Percentiles rank a stretch among this genome's conserved stretches.
These are phyloP conservation scores for Psephotus haematonotus DNA, from an alignment of 2,113 vertebrate genomes.

Conservation along the genomic window DNA sequence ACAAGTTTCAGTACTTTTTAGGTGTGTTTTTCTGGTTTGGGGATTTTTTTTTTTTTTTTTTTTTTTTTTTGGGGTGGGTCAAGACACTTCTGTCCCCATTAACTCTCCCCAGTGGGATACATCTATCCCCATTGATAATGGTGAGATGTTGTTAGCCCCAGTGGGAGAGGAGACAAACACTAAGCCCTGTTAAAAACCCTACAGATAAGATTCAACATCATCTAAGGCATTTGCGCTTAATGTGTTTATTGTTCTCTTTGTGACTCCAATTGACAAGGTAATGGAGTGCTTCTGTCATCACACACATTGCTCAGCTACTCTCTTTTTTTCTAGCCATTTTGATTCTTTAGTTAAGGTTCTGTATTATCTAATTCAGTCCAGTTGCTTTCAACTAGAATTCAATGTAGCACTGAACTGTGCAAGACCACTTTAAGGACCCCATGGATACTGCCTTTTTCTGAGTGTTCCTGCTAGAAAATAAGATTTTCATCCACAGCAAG, in stretches of 20 bases:
- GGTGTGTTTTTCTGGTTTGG: neutral
- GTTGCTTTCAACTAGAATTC: neutral
- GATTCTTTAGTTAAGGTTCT: neutral
- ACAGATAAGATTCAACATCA: neutral
- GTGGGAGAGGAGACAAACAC: neutral
- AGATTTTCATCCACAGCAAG: neutral
- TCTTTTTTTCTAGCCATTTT: neutral
- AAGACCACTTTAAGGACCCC: neutral
- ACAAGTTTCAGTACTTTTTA: neutral
- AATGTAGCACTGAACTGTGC: too few relatives aligned
- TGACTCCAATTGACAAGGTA: neutral
- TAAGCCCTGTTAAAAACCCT: neutral
- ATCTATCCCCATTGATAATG: neutral
- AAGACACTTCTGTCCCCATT: neutral
- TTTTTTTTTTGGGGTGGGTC: neutral
- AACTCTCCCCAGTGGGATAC: too few relatives aligned
- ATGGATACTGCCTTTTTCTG: neutral
- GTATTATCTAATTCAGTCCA: neutral
- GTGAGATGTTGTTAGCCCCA: neutral
- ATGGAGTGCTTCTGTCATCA: neutral
- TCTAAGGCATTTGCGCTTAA: neutral
- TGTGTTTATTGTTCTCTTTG: neutral
- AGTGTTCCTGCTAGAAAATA: neutral
- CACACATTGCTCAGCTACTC: neutral
- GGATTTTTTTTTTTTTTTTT: neutral